Base-by-base conservation (phyloP, 2,797 vertebrate species). In the Lates japonicus region DNA sequence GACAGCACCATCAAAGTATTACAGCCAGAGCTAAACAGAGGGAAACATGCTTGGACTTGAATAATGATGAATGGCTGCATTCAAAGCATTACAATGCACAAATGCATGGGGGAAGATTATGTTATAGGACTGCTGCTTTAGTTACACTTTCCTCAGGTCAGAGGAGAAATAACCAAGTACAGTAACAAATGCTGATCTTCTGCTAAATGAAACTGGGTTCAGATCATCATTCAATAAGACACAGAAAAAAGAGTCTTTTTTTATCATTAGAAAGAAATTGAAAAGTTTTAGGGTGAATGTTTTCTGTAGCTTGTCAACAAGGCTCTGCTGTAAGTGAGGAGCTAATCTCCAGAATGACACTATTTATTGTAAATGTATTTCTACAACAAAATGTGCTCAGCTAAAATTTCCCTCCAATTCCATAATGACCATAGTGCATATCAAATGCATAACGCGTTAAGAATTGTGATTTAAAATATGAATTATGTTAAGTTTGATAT, bases 41-140 rank as follows among this genome's bases (percentile, higher is more conserved):
- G 25, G 22, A 41, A 42, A 41, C 71, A 44, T 51, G 64, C 10
- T 17, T 3, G 10, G 61, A 58, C 63, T n/a, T 83, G 57, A 29
- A n/a, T 51, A 19, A 2, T 14, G 60, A 51, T 49, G 51, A 72
- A 63, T 3, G 7, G 48, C 57, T 58, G 49, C 55, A 66, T 54
- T 78, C 31, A 66, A 51, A 76, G 42, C 61, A 42, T 20, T 12
- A 49, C 46, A 55, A 14, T 33, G 22, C n/a, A 49, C 12, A 44
- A 35, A 73, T 1, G 13, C n/a, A 44, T 2, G 5, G 29, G 22
- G 19, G 17, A 14, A 58, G 29, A 66, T 20, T 46, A 19, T 0
- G 59, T 35, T 35, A 7, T 12, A 12, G 6, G 41, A 3, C 20
- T 7, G 49, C 17, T 42, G 35, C 48, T 55, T 31, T 19, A 48